Percentiles rank a stretch among this genome's conserved stretches.
Evolutionary conservation across 2,797 vertebrate genomes (phyloP).

Genomic region (Lerista edwardsae): DNA sequence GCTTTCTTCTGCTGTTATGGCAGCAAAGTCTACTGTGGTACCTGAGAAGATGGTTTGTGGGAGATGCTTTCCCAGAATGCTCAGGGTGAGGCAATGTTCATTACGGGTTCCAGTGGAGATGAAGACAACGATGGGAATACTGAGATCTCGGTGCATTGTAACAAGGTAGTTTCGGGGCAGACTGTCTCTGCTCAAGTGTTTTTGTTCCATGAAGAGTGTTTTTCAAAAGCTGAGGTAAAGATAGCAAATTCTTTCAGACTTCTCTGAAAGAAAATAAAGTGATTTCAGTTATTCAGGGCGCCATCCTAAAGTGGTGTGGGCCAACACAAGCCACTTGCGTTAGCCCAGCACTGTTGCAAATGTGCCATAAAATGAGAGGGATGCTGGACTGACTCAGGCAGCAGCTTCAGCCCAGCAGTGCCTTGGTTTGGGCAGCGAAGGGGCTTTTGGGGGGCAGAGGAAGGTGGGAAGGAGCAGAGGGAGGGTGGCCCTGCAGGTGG

Average conservation of each 20-base stretch:
- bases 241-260: not conserved
- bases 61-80: not conserved
- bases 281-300: too few species aligned
- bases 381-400: too few species aligned
- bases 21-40: not conserved
- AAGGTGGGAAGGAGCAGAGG: too few species aligned
- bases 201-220: not conserved
- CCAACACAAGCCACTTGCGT: too few species aligned
- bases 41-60: not conserved
- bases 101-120: not conserved
- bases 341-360: too few species aligned
- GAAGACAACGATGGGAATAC: not conserved
- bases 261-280: not conserved
- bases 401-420: too few species aligned
- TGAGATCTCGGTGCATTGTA: not conserved
- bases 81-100: not conserved
- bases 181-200: not conserved
- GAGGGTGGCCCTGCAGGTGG: too few species aligned
- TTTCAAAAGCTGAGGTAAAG: not conserved
- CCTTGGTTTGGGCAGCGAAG: too few species aligned
- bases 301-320: too few species aligned
- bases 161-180: not conserved
- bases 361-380: too few species aligned
- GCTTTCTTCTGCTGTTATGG: not conserved
- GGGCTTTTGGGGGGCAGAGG: too few species aligned